Evolutionary conservation across 30 jellyfish, hydroid and myxozoan species (phyloP).

Genomic region (Catostylus mosaicus): DNA sequence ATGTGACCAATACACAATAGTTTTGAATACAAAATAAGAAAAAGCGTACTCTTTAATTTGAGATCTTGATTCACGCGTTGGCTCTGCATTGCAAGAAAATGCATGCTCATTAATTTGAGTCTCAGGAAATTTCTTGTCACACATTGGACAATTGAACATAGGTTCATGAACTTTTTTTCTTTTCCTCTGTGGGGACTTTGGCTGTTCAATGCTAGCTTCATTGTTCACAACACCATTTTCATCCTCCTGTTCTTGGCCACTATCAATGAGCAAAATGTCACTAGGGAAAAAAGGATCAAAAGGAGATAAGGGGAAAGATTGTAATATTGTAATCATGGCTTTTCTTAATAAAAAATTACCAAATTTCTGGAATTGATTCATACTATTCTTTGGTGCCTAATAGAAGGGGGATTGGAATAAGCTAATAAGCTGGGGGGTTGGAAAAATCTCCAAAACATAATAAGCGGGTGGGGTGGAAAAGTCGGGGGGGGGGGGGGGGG

Average conservation of each 20-base stretch:
- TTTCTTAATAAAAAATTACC: too few species aligned
- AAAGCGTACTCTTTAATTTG: neutral
- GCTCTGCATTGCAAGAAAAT: constrained; percentile 58
- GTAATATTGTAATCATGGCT: too few species aligned
- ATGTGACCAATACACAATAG: too few species aligned
- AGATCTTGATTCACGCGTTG: constrained; percentile 26
- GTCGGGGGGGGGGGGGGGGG: too few species aligned
- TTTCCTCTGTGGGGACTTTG: constrained; percentile 32
- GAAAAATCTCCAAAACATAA: too few species aligned
- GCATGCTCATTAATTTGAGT: constrained; percentile 61
- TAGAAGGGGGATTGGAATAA: too few species aligned
- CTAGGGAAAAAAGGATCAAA: neutral
- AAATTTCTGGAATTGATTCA: too few species aligned
- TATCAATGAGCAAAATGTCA: neutral
- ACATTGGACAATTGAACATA: constrained; percentile 39
- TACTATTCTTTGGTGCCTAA: too few species aligned
- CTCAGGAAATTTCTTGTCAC: constrained; percentile 32
- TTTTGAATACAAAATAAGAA: too few species aligned
- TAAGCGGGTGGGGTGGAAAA: too few species aligned
- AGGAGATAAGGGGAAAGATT: too few species aligned
- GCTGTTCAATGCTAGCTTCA: neutral
- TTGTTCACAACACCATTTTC: neutral
- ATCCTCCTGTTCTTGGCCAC: constrained; percentile 1
- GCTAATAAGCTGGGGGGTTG: too few species aligned
- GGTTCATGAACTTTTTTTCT: constrained; percentile 19